A percentile compares a stretch with the other conserved stretches of the same genome.
These are phyloP conservation scores for Hylia prasina DNA, from an alignment of 2,113 vertebrate species.

Conservation along the genomic window DNA sequence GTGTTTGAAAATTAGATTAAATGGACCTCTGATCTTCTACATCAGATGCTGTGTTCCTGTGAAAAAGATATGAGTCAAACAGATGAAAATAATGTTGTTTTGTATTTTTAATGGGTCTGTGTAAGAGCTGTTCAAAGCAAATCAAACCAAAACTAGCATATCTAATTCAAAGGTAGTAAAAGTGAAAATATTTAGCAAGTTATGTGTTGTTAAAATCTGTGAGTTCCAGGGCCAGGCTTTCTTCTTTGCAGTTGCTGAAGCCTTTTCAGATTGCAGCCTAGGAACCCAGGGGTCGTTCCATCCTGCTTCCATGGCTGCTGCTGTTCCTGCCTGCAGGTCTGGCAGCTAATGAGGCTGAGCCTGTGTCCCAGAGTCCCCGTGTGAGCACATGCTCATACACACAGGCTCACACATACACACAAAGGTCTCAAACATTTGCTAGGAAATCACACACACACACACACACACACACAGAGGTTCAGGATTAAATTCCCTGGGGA, in stretches of 20 bases:
- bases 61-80: slow-evolving; percentile 12
- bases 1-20: slow-evolving; percentile 49
- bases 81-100: slow-evolving; percentile 31
- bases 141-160: background rate
- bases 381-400: background rate
- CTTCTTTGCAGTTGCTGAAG: background rate
- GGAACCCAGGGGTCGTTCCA: background rate
- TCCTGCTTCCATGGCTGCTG: background rate
- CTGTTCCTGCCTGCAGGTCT: background rate
- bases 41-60: slow-evolving; percentile 34
- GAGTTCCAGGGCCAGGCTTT: background rate
- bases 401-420: too few species aligned
- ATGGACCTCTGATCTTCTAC: slow-evolving; percentile 34
- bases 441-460: background rate
- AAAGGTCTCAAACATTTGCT: background rate
- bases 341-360: background rate
- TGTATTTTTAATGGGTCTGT: slow-evolving; percentile 40
- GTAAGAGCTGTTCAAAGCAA: slow-evolving; percentile 38
- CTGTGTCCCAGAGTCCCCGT: rapidly evolving
- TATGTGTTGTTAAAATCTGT: background rate
- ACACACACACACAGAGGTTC: background rate
- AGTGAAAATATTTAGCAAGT: background rate
- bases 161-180: background rate
- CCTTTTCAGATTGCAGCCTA: background rate
- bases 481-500: background rate